These are phyloP conservation scores for Macrosiphum euphorbiae DNA, from an alignment of 2,888 invertebrate species.

Conservation along the genomic window DNA sequence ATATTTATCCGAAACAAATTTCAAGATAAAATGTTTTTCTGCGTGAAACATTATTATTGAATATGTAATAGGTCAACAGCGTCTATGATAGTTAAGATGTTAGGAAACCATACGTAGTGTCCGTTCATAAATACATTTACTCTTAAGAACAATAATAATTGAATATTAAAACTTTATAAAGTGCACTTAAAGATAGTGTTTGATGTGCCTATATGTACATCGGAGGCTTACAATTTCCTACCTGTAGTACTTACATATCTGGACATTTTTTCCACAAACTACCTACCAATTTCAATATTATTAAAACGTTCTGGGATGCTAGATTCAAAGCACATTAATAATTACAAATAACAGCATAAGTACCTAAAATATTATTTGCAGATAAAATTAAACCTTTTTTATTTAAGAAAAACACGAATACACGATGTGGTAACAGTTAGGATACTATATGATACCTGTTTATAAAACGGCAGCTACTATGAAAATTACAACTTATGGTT, in stretches of 20 bases:
- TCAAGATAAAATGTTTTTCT: neutral
- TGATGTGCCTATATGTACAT: too few species aligned
- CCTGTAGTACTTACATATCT: too few species aligned
- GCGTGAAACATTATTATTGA: neutral
- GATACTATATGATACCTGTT: neutral
- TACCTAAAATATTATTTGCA: neutral
- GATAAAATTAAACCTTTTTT: neutral
- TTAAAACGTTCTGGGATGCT: too few species aligned
- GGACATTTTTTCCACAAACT: too few species aligned
- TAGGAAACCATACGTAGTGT: too few species aligned
- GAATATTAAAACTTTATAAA: too few species aligned
- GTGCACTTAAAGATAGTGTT: too few species aligned
- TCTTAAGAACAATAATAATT: too few species aligned
- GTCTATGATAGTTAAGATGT: neutral
- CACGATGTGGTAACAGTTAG: neutral
- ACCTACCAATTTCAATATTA: too few species aligned
- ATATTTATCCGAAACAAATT: neutral
- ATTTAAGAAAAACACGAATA: neutral
- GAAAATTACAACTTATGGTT: neutral
- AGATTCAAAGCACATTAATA: too few species aligned
- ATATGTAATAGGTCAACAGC: neutral
- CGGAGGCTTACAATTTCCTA: too few species aligned
- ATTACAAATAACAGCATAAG: neutral
- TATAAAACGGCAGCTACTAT: neutral
- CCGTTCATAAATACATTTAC: too few species aligned